Percentiles rank a stretch among this genome's conserved stretches.
phyloP scores from a whole-genome alignment of 2,888 invertebrate genomes.

The Xestia sexstrigata region DNA sequence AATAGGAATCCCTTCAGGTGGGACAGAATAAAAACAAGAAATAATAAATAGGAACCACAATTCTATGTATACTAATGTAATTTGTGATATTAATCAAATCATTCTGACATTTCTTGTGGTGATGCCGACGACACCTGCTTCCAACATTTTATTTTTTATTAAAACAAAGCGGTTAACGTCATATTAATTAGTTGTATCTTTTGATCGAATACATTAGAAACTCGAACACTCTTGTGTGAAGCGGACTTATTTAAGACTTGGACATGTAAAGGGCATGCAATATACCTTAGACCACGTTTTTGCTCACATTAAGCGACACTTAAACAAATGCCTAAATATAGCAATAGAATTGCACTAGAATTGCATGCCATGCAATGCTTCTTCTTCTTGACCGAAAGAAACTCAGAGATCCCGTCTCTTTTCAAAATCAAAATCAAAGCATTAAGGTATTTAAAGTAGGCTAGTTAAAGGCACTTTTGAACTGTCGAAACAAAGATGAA shows the following conservation, averaged over 20 bases:
- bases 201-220: constrained; percentile 56
- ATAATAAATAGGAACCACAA: constrained; percentile 21
- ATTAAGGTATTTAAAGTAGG: too few species aligned
- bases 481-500: too few species aligned
- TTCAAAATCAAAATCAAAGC: too few species aligned
- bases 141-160: constrained; percentile 60
- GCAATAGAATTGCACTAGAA: background rate
- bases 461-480: too few species aligned
- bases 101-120: constrained; percentile 33
- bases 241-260: background rate
- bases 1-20: constrained; percentile 13
- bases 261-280: constrained; percentile 33
- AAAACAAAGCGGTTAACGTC: constrained; percentile 73
- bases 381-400: background rate
- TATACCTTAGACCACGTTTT: background rate
- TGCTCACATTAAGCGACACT: background rate
- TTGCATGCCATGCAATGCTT: background rate
- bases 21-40: constrained; percentile 7
- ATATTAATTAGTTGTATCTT: constrained; percentile 77
- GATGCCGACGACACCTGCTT: constrained; percentile 69
- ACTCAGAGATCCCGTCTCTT: background rate
- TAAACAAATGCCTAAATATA: background rate
- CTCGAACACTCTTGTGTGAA: constrained; percentile 19
- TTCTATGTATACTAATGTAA: constrained; percentile 31
- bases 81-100: constrained; percentile 52